Evolutionary conservation across 2,797 vertebrate genomes (phyloP).

Genomic region (Catostomus latipinnis): DNA sequence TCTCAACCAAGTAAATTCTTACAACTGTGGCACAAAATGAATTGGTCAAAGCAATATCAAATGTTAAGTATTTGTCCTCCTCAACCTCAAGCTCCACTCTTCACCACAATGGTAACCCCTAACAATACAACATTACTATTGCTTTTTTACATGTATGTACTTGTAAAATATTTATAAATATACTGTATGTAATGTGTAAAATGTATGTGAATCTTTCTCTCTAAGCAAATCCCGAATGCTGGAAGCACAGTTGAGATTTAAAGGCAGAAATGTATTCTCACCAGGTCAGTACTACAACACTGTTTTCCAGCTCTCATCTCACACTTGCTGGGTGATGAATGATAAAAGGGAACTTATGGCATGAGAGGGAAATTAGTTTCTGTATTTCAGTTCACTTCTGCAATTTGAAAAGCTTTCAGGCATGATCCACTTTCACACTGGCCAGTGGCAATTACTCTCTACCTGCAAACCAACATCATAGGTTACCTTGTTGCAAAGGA

Average conservation of each 20-base stretch:
- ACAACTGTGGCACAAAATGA: too few species aligned
- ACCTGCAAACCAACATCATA: background rate
- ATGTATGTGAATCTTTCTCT: background rate
- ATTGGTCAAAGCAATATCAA: too few species aligned
- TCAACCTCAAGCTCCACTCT: too few species aligned
- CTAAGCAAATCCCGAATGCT: background rate
- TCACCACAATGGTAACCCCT: too few species aligned
- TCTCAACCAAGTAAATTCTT: too few species aligned
- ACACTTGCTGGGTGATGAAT: constrained; percentile 23
- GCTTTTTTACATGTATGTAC: too few species aligned
- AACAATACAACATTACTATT: too few species aligned
- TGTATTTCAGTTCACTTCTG: background rate
- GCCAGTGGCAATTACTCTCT: background rate
- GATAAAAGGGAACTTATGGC: background rate
- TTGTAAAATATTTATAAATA: too few species aligned
- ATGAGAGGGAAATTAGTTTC: constrained; percentile 4
- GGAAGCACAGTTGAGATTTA: background rate
- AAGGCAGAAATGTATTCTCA: background rate
- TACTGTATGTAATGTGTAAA: too few species aligned
- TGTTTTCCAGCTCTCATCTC: constrained; percentile 6
- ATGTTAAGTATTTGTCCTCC: too few species aligned
- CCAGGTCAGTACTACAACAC: background rate
- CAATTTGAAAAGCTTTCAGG: constrained; percentile 4
- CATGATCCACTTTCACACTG: background rate
- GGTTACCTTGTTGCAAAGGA: background rate